These are phyloP conservation scores for Andrena hattorfiana DNA, from an alignment of 2,888 invertebrate genomes.

Conservation along the genomic window DNA sequence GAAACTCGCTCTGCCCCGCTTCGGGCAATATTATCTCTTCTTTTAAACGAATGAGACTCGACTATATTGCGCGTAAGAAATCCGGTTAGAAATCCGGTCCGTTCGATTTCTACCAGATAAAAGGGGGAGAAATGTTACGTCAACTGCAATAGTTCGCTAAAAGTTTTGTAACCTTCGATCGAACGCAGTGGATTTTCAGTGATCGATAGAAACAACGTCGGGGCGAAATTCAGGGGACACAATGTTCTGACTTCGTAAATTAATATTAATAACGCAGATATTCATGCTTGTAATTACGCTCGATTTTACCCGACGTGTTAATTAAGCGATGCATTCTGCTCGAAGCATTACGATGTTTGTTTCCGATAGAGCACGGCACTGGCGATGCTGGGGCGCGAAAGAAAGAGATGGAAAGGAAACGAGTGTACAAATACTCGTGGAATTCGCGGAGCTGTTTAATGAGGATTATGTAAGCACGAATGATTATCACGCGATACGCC, in stretches of 20 bases:
- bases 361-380: background rate
- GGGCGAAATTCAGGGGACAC: background rate
- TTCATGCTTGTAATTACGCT: background rate
- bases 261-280: background rate
- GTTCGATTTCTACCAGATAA: no score
- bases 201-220: background rate
- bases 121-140: no score
- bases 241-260: no score
- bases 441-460: slow-evolving; percentile 39
- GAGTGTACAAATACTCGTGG: background rate
- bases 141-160: no score
- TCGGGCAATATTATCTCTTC: slow-evolving; percentile 25
- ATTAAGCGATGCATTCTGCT: slow-evolving; percentile 9
- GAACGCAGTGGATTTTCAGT: no score
- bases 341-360: background rate
- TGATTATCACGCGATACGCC: slow-evolving; percentile 19
- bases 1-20: background rate
- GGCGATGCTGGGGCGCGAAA: background rate
- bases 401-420: background rate
- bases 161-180: no score
- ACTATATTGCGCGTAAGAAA: slow-evolving; percentile 22
- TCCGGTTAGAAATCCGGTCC: slow-evolving; percentile 13
- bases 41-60: background rate
- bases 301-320: background rate
- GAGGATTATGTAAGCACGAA: slow-evolving; percentile 45